phyloP scores from a whole-genome alignment of 2,797 vertebrate species.

The Sternarchorhynchus goeldii region DNA sequence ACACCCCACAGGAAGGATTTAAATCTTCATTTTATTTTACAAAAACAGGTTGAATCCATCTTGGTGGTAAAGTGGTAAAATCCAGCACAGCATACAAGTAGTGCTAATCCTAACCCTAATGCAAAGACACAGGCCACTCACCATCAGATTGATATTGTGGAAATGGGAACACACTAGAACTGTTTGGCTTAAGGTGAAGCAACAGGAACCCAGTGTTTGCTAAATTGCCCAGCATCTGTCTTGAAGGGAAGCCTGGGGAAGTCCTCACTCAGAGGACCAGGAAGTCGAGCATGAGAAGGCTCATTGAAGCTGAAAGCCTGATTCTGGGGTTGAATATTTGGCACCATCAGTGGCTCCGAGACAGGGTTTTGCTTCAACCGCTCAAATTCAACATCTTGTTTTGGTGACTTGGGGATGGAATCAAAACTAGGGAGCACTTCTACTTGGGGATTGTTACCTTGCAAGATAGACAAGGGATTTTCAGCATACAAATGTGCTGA shows the following conservation, averaged over 20 bases:
- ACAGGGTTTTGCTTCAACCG: neutral
- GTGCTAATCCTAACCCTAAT: neutral
- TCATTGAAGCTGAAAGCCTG: neutral
- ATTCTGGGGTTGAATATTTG: neutral
- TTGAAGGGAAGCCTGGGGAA: neutral
- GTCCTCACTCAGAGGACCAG: neutral
- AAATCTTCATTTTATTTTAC: too few species aligned
- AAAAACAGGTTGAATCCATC: too few species aligned
- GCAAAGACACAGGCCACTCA: neutral
- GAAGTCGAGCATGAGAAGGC: neutral
- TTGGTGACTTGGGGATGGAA: neutral
- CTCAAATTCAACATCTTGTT: neutral
- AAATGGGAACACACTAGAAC: neutral
- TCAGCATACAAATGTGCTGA: slow-evolving; percentile 8
- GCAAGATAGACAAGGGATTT: neutral
- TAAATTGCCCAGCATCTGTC: neutral
- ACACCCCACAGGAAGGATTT: too few species aligned
- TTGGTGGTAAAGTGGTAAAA: too few species aligned
- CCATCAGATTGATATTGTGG: neutral
- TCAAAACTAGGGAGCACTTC: neutral
- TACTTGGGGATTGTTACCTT: neutral
- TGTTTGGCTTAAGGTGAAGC: neutral
- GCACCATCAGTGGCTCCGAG: neutral
- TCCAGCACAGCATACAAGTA: neutral
- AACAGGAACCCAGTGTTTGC: slow-evolving; percentile 21